Percentiles rank a stretch among this genome's conserved stretches.
Evolutionary conservation across 1,140 invertebrate species (phyloP).

Genomic region (Aphis gossypii): DNA sequence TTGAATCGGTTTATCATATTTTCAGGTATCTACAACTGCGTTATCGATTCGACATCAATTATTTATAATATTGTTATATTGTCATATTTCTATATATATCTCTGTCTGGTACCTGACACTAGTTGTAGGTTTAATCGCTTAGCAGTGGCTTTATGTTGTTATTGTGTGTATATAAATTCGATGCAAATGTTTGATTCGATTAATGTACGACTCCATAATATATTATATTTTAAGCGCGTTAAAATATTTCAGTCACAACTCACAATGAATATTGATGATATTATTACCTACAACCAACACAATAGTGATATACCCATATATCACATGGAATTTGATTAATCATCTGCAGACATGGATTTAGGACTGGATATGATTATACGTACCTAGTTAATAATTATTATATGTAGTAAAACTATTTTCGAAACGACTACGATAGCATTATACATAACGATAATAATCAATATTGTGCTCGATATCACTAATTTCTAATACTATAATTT

Average conservation of each 20-base stretch:
- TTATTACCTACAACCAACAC: neutral
- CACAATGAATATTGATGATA: neutral
- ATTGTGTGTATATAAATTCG: neutral
- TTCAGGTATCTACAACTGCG: neutral
- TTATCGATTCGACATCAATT: neutral
- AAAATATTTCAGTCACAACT: neutral
- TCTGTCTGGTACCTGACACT: slow-evolving; percentile 5
- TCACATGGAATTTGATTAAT: neutral
- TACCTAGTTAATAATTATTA: neutral
- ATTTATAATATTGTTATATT: neutral
- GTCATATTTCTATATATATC: neutral
- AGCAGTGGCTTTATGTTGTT: neutral
- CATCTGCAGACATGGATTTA: neutral
- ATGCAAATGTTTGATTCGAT: neutral
- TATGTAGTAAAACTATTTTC: neutral
- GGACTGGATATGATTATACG: neutral
- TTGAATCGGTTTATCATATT: neutral
- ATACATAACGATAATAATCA: too few species aligned
- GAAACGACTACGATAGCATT: too few species aligned
- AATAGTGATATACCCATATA: neutral
- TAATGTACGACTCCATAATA: neutral
- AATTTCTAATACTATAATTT: too few species aligned
- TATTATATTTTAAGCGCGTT: neutral
- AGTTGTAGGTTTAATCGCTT: neutral
- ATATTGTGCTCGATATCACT: too few species aligned